These are phyloP conservation scores for Apteryx owenii DNA, from an alignment of 2,113 vertebrate genomes.

Conservation along the genomic window DNA sequence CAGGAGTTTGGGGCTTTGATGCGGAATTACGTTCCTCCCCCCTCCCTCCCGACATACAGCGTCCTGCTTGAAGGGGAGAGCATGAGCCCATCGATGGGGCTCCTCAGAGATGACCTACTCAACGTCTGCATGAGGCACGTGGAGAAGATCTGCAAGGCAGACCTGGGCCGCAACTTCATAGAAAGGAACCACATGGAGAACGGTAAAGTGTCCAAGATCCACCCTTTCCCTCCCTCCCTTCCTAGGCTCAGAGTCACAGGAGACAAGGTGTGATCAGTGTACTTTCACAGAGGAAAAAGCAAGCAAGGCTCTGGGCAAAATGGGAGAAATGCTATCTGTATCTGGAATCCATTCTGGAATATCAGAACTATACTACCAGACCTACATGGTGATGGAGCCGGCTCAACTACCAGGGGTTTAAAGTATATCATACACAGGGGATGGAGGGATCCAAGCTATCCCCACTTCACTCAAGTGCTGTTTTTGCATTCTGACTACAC, in stretches of 20 bases:
- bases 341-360: background rate
- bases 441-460: background rate
- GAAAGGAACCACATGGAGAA: conserved; percentile 84
- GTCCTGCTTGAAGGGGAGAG: conserved; percentile 82
- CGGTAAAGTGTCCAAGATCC: conserved; percentile 29
- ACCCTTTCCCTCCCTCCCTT: background rate
- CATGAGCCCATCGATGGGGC: conserved; percentile 79
- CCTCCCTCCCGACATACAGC: conserved; percentile 80
- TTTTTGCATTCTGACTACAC: rapidly evolving
- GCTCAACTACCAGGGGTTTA: background rate
- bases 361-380: background rate
- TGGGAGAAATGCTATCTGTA: background rate
- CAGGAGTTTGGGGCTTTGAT: conserved; percentile 83
- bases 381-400: background rate
- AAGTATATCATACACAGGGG: rapidly evolving
- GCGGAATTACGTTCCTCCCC: conserved; percentile 79
- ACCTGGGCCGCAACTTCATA: conserved; percentile 80
- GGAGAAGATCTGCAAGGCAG: conserved; percentile 83
- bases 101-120: conserved; percentile 80
- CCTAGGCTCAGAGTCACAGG: background rate
- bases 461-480: background rate
- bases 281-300: background rate
- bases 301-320: background rate
- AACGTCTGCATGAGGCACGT: conserved; percentile 82
- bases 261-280: background rate